Evolutionary conservation across 2,888 invertebrate genomes (phyloP).

Genomic region (Yponomeuta sedellus): DNA sequence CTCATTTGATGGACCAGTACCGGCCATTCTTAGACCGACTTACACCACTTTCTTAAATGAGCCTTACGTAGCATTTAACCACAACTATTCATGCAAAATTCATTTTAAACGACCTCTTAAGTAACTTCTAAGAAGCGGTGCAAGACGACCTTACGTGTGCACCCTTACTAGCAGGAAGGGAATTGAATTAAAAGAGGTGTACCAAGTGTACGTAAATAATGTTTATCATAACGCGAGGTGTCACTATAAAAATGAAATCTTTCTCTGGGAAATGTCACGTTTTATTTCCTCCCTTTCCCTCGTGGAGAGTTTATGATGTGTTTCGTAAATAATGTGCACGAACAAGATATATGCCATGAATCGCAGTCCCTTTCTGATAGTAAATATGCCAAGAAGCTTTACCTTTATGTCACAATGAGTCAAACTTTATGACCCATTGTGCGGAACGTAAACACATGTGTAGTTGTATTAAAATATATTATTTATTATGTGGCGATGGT

Average conservation of each 20-base stretch:
- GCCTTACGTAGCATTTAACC: no score
- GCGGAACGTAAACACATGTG: not conserved
- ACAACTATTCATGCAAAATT: no score
- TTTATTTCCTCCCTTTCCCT: slow-evolving; percentile 11
- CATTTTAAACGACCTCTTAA: no score
- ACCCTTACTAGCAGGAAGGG: no score
- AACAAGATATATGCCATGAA: slow-evolving; percentile 38
- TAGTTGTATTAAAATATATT: not conserved
- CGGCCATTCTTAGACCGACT: no score
- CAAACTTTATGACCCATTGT: slow-evolving; percentile 7
- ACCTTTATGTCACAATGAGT: slow-evolving; percentile 13
- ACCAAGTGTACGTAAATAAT: not conserved
- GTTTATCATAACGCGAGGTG: not conserved
- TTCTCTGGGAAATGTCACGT: slow-evolving; percentile 3
- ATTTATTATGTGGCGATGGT: no score
- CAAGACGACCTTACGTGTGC: no score
- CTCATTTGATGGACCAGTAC: no score
- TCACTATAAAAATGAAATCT: slow-evolving; percentile 5
- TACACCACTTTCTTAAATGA: no score
- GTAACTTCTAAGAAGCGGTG: no score
- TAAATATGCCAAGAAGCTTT: slow-evolving; percentile 36
- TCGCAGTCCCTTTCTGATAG: slow-evolving; percentile 52
- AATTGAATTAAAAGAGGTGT: no score
- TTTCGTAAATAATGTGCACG: slow-evolving; percentile 57
- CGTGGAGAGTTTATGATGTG: slow-evolving; percentile 38